A percentile compares a stretch with the other conserved stretches of the same genome.
Evolutionary conservation across 2,113 vertebrate genomes (phyloP).

Genomic region (Oryzias celebensis): DNA sequence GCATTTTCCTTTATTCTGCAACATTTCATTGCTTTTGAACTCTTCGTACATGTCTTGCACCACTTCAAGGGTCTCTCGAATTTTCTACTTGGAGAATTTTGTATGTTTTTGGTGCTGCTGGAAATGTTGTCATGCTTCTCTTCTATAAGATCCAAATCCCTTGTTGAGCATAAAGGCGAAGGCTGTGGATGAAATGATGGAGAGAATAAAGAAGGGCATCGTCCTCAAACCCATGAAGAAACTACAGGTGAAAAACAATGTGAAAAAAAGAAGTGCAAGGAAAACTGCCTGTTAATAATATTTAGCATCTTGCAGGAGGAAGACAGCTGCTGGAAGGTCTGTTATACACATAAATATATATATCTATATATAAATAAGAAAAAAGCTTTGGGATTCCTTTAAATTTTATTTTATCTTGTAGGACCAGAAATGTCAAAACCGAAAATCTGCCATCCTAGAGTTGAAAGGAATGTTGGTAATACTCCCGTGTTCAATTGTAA

Average conservation of each 20-base stretch:
- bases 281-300: neutral
- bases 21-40: neutral
- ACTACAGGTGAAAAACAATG: constrained; percentile 54
- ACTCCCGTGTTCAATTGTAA: neutral
- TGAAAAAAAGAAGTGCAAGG: neutral
- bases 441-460: constrained; percentile 76
- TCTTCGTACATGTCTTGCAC: neutral
- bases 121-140: neutral
- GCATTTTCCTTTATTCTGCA: neutral
- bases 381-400: neutral
- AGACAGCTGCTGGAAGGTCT: constrained; percentile 69
- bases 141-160: constrained; percentile 30
- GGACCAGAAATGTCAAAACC: constrained; percentile 70
- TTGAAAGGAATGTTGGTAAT: constrained; percentile 80
- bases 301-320: constrained; percentile 56
- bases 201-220: constrained; percentile 81
- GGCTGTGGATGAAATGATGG: constrained; percentile 86
- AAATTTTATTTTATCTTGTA: constrained; percentile 15
- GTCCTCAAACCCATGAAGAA: constrained; percentile 64
- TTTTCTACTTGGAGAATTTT: too few species aligned
- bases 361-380: too few species aligned
- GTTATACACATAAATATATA: constrained; percentile 1
- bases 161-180: constrained; percentile 59
- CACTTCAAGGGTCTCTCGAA: too few species aligned
- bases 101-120: too few species aligned